phyloP scores from a whole-genome alignment of 2,797 vertebrate species.

The Melanotaenia parkinsoni region DNA sequence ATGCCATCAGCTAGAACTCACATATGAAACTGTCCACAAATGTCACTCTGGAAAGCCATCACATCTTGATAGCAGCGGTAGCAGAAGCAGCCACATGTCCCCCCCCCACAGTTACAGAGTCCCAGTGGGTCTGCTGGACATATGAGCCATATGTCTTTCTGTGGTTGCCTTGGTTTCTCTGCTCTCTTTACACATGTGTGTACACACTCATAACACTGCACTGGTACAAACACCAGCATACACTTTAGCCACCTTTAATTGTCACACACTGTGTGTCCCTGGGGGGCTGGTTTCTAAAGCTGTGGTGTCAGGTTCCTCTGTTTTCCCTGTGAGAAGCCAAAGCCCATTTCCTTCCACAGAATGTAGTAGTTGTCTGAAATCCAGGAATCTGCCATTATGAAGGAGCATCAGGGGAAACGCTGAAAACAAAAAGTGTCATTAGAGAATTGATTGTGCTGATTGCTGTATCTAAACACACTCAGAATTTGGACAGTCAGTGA shows the following conservation, averaged over 20 bases:
- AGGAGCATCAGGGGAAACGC: constrained; percentile 19
- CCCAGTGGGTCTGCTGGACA: constrained; percentile 62
- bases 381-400: constrained; percentile 30
- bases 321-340: constrained; percentile 25
- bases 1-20: constrained; percentile 16
- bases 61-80: constrained; percentile 71
- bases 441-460: constrained; percentile 55
- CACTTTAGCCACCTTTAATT: constrained; percentile 48
- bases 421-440: constrained; percentile 19
- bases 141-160: constrained; percentile 71
- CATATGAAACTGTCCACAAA: constrained; percentile 51
- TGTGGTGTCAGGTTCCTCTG: constrained; percentile 41
- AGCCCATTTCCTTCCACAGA: constrained; percentile 25
- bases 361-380: constrained; percentile 35
- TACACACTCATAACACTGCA: constrained; percentile 29
- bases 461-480: constrained; percentile 52
- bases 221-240: constrained; percentile 11
- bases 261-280: constrained; percentile 28
- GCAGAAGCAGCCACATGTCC: constrained; percentile 57
- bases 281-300: constrained; percentile 25
- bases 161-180: constrained; percentile 59
- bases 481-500: constrained; percentile 33
- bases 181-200: constrained; percentile 40
- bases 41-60: constrained; percentile 70
- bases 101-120: constrained; percentile 51